These are phyloP conservation scores for Hydrocynus forskahlii DNA, from an alignment of 2,797 vertebrate species.

Conservation along the genomic window DNA sequence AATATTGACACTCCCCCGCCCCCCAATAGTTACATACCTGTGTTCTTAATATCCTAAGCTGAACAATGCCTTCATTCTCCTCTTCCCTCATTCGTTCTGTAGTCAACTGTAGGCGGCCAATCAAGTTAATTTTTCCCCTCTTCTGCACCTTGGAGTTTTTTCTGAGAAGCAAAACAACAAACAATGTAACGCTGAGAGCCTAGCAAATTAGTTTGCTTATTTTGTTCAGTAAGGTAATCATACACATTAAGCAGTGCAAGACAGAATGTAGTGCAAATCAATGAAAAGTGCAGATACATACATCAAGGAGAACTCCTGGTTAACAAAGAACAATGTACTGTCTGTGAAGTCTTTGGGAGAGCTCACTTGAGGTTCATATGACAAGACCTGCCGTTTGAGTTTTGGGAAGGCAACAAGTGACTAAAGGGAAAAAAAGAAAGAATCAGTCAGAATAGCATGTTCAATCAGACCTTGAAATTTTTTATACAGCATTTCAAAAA, in stretches of 20 bases:
- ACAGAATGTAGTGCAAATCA: background rate
- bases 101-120: conserved; percentile 95
- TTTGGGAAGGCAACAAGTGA: conserved; percentile 98
- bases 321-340: conserved; percentile 96
- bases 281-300: conserved; percentile 70
- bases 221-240: too few species aligned
- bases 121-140: conserved; percentile 97
- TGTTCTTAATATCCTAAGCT: conserved; percentile 96
- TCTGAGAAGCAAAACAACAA: conserved; percentile 72
- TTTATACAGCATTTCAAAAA: too few species aligned
- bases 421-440: conserved; percentile 69
- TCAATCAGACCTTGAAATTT: too few species aligned
- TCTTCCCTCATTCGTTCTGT: conserved; percentile 98
- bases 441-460: background rate
- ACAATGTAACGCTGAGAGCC: background rate
- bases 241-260: background rate
- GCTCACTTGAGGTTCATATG: conserved; percentile 93
- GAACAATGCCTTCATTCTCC: conserved; percentile 98
- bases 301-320: conserved; percentile 99
- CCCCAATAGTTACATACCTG: conserved; percentile 81
- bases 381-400: conserved; percentile 95
- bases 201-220: background rate
- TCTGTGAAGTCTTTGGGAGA: conserved; percentile 99
- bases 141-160: conserved; percentile 99
- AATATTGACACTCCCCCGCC: too few species aligned